Conservation (phyloP, 2,113 vertebrate genomes). For the Hippocampus mohnikei region DNA sequence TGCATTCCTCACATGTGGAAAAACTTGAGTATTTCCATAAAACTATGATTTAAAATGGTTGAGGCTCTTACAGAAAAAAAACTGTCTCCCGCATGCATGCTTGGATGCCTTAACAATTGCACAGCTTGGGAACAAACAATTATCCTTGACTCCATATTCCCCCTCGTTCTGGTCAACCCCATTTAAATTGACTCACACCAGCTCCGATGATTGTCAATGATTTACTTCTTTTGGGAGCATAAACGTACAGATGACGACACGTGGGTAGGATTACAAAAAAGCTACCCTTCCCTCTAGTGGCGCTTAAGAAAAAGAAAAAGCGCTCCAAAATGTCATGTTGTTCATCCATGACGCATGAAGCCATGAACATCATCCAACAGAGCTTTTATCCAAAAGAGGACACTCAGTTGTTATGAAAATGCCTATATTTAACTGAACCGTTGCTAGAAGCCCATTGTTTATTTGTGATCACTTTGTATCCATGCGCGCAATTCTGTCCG, state of each 20-base stretch:
- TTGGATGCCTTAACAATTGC: no score
- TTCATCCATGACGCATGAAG: conserved; percentile 39
- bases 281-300: not conserved
- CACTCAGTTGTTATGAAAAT: conserved; percentile 32
- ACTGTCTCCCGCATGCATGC: no score
- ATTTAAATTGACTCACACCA: not conserved
- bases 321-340: conserved; percentile 22
- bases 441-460: conserved; percentile 26
- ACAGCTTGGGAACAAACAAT: no score
- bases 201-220: conserved; percentile 24
- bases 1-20: no score
- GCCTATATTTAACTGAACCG: conserved; percentile 46
- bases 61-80: no score
- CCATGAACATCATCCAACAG: conserved; percentile 25
- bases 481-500: not conserved
- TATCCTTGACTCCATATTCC: no score
- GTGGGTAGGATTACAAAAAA: conserved; percentile 1
- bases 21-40: no score
- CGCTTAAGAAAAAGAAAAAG: not conserved
- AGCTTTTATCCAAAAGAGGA: conserved; percentile 31
- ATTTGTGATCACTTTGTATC: conserved; percentile 37
- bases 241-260: conserved; percentile 10
- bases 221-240: conserved; percentile 22
- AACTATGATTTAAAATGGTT: no score
- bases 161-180: not conserved